Conservation (phyloP, 2,888 invertebrate species). For the Dichetophora obliterata region DNA sequence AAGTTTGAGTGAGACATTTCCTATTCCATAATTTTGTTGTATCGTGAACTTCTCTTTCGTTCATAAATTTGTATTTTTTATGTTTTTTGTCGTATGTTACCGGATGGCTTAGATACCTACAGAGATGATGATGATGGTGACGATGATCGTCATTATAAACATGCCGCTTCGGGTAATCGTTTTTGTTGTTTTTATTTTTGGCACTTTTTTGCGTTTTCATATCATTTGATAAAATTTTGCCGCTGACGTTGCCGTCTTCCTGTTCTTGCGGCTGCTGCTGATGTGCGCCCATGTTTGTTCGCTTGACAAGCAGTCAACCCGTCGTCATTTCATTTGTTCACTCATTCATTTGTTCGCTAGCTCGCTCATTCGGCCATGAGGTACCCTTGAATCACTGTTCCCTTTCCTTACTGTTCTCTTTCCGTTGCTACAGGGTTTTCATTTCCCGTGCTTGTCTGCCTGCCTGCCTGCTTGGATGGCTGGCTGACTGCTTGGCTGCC, state of each 20-base stretch:
- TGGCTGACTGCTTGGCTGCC: slow-evolving; percentile 14
- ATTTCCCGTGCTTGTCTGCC: slow-evolving; percentile 55
- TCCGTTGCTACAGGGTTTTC: slow-evolving; percentile 52
- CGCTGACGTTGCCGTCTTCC: slow-evolving; percentile 37
- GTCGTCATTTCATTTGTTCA: slow-evolving; percentile 67
- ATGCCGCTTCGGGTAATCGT: not conserved
- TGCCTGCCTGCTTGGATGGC: slow-evolving; percentile 48
- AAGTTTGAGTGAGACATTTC: too few relatives aligned
- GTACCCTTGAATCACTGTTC: not conserved
- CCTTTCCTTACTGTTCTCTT: not conserved
- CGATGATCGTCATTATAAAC: not conserved
- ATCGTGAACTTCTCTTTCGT: too few relatives aligned
- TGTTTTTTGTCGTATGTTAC: not conserved
- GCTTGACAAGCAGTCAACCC: slow-evolving; percentile 69
- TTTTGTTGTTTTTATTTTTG: not conserved
- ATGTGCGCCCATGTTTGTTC: slow-evolving; percentile 67
- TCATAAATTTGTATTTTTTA: too few relatives aligned
- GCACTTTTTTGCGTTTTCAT: slow-evolving; percentile 50
- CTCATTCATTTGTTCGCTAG: slow-evolving; percentile 49
- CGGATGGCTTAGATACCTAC: not conserved
- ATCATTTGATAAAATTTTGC: slow-evolving; percentile 60
- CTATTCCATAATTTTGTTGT: not conserved
- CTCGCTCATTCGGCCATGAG: slow-evolving; percentile 53
- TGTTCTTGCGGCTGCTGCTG: slow-evolving; percentile 41
- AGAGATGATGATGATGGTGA: not conserved